Base-by-base conservation (phyloP, 2,113 vertebrate species). In the Calidris pygmaea region DNA sequence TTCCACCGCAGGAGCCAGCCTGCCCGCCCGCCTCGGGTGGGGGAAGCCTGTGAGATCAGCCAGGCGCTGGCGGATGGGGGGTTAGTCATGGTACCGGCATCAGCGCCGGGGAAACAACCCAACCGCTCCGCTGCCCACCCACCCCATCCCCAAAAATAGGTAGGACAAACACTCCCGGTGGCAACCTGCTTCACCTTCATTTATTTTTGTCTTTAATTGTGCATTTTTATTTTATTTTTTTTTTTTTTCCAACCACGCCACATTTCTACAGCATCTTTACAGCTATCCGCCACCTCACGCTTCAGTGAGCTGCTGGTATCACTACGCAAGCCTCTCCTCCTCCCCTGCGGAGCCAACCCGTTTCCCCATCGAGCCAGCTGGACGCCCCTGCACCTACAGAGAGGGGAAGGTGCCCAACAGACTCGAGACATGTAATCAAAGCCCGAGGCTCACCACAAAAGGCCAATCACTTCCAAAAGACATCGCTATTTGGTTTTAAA, bases 121-220 rank as follows among this genome's bases (percentile, higher is more conserved):
- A 77, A 45, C 41, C 19, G 16, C 53, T 32, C 39, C 63, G 21
- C 19, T 14, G 37, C 35, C 13, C 27, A 45, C 22, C 10, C 20
- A 16, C 11, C 9, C 14, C 29, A 35, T 12, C 11, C 9, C 23
- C 60, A 13, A 43, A 30, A 15, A 47, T 0, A 70, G 29, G 65
- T 1, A 79, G 16, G 34, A 93, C 90, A 94, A 86, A 96, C 75
- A 90, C 84, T 22, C 63, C 6, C 67, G 41, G 34, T 3, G 77
- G 50, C 41, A 88, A 62, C 41, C 45, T 80, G 41, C 34, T 94
- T 94, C 75, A 77, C 71, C 90, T 96, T 97, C 85, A 88, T 96
- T 97, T 97, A 97, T 96, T 97, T 88, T 60, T 39, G 34, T 68
- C 30, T 96, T 92, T 72, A 91, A 22, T 24, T 88, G 79, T 94